Evolutionary conservation across 2,797 vertebrate species (phyloP), one percentile per base, ranked within the genome.

Genomic region (Psittacula echo): DNA sequence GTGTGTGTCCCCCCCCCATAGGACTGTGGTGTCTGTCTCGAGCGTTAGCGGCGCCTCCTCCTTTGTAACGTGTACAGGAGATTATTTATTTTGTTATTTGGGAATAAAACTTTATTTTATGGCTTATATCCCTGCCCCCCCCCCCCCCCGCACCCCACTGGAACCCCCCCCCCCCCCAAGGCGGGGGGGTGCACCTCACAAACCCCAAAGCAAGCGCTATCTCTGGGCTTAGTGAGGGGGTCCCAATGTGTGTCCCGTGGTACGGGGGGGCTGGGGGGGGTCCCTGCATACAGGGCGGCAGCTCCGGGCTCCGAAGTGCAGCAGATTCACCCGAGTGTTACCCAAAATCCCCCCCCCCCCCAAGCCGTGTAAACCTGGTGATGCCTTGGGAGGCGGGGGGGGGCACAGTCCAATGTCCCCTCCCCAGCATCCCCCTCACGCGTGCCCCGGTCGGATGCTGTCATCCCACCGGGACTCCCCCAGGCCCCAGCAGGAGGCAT

Each of bases 71-170:
- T 98, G 98, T 98, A 98, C 98, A 98, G 98, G 98, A 99, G 99
- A 99, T 99, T 98, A 99, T 99, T 99, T 99, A 99, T 99, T 99
- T 99, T 99, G 98, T 99, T 99, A 99, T 98, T 98, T 98, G 98
- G 98, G 97, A 99, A 99, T 99, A 99, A 99, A 99, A 98, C 97
- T 98, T 99, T 98, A 98, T 98, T 98, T 98, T 98, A 98, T 97
- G 97, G 97, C 97, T 98, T 98, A 98, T 68, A 14, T 79, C 82
- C 77, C 87, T 94, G 47, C 65, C 72, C 86, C 47, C 62, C 75
- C 53, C 6, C 22, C 29, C 42, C 41, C 30, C 7, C 39, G 30
- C 78, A 66, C 56, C 22, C 47, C 18, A 10, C 47, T 8, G 13
- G 23, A 45, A 4, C 24, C 45, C 45, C 21, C 20, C 26, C n/a